phyloP scores from a whole-genome alignment of 1,140 invertebrate species.

The Chelonus insularis region DNA sequence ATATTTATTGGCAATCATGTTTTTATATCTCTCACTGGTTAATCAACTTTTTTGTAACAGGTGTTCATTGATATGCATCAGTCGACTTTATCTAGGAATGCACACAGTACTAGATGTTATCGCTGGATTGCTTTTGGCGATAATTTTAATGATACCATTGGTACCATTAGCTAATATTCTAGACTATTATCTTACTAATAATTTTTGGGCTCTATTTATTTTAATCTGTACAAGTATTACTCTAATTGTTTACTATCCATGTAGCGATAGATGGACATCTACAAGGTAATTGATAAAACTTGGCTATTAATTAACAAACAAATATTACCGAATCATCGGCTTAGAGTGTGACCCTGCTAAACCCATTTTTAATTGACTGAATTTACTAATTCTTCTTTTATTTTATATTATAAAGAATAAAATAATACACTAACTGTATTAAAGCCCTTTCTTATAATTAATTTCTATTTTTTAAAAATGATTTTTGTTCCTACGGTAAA shows the following conservation, averaged over 20 bases:
- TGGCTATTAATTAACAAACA: neutral
- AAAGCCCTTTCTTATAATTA: too few species aligned
- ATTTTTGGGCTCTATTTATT: slow-evolving; percentile 67
- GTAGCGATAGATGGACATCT: slow-evolving; percentile 78
- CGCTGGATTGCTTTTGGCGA: slow-evolving; percentile 71
- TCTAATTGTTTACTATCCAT: slow-evolving; percentile 73
- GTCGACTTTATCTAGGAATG: slow-evolving; percentile 90
- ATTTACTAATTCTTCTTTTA: too few species aligned
- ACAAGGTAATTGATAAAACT: slow-evolving; percentile 65
- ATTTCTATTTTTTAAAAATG: too few species aligned
- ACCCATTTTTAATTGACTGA: too few species aligned
- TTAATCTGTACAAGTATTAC: slow-evolving; percentile 68
- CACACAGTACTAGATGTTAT: slow-evolving; percentile 84
- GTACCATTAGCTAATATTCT: slow-evolving; percentile 74
- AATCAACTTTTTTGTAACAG: slow-evolving; percentile 40
- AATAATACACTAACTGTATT: too few species aligned
- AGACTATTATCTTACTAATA: slow-evolving; percentile 74
- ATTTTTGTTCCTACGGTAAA: too few species aligned
- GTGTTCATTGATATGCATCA: slow-evolving; percentile 80
- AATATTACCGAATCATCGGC: neutral
- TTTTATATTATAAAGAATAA: too few species aligned
- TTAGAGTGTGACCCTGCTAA: too few species aligned
- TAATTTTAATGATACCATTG: slow-evolving; percentile 69
- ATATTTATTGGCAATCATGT: neutral
- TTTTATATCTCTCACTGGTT: slow-evolving; percentile 4